Evolutionary conservation across 2,888 invertebrate species (phyloP).

Genomic region (Macaria notata): DNA sequence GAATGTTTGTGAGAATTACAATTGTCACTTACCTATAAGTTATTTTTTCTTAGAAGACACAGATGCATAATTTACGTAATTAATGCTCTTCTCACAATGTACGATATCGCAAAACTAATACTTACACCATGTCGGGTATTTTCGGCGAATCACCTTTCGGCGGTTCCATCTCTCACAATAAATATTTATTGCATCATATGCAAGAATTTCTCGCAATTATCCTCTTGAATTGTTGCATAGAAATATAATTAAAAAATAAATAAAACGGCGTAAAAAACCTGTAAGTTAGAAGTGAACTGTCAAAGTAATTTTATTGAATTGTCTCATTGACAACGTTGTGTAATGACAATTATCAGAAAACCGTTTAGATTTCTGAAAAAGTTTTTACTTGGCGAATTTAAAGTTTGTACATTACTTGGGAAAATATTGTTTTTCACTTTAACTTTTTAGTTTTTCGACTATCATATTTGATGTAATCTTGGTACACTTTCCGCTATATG

Average conservation of each 20-base stretch:
- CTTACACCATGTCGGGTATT: conserved; percentile 70
- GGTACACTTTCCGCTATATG: no score
- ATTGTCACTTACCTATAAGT: no score
- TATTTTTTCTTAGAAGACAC: no score
- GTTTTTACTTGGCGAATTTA: neutral
- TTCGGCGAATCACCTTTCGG: conserved; percentile 53
- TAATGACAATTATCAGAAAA: neutral
- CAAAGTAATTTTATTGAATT: conserved; percentile 6
- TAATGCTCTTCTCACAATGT: neutral
- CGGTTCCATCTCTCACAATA: conserved; percentile 51
- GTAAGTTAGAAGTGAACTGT: conserved; percentile 11
- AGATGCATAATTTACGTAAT: no score
- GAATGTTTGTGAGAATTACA: no score
- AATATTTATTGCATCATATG: conserved; percentile 34
- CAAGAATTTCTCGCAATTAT: conserved; percentile 23
- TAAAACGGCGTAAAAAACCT: conserved; percentile 28
- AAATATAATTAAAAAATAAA: conserved; percentile 8
- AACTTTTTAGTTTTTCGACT: no score
- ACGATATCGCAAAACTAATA: conserved; percentile 19
- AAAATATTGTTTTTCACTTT: no score
- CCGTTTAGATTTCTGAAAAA: neutral
- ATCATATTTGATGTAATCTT: no score
- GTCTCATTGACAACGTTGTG: conserved; percentile 22
- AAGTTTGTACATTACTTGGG: no score
- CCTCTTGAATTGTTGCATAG: neutral